Base-by-base conservation (phyloP, 1,140 invertebrate species). In the Brachionus paranguensis region DNA sequence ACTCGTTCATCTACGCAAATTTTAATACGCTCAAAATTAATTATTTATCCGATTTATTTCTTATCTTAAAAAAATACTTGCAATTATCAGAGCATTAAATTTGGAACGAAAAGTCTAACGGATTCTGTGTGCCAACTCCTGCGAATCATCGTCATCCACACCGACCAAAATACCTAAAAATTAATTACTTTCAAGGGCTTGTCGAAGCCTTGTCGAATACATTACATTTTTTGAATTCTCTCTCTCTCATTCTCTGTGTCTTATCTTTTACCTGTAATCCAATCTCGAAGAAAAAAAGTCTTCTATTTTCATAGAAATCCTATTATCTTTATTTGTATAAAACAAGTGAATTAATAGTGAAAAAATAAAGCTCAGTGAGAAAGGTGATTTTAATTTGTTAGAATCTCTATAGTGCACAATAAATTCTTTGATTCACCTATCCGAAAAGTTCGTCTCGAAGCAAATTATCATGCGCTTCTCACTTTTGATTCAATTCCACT, bases 1-100 rank as follows among this genome's bases (percentile, higher is more conserved):
- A 5, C 53, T 3, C 14, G 12, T 6, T 3, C 17, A 20, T 6
- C 17, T 60, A 24, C 5, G n/a, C 53, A 60, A 55, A 60, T 60
- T 20, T 20, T 60, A 60, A 60, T 60, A 60, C 53, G 20, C 24
- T 50, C 24, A 24, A 50, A 50, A 76, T 50, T 50, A 76, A 76
- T 76, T 50, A 76, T 74, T 74, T 50, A 76, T 76, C 45, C 27
- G 68, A 72, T 72, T 72, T 72, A 72, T 72, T 72, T 20, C 68
- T 72, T 72, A 72, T 72, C 68, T 72, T 37, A 68, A 68, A 68
- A 68, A 68, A 68, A 68, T 68, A 68, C 27, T 33, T 72, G 68
- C 68, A 72, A 72, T 72, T 72, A 72, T 72, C 68, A 72, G 68
- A 72, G 68, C 68, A 72, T 72, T 72, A 72, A 72, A 72, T 60